phyloP scores from a whole-genome alignment of 2,113 vertebrate genomes.

The Sylvilagus bachmani region DNA sequence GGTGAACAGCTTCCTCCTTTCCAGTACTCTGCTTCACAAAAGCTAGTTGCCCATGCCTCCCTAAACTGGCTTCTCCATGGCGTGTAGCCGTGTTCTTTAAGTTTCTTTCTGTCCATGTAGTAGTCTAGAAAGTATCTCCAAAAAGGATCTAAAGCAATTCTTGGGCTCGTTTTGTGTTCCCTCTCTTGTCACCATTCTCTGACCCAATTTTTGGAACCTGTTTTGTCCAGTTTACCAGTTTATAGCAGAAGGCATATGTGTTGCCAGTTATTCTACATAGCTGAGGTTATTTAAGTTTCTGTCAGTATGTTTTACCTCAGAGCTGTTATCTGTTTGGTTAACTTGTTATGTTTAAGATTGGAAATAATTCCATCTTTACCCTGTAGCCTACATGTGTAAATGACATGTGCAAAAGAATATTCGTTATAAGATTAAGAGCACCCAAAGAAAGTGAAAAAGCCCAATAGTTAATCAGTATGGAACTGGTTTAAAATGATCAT shows the following conservation, averaged over 20 bases:
- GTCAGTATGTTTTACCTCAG: not conserved
- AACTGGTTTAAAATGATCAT: not conserved
- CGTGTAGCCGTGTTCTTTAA: not conserved
- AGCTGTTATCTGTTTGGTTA: conserved; percentile 4
- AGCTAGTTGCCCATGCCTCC: not conserved
- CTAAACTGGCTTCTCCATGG: not conserved
- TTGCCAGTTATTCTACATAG: not conserved
- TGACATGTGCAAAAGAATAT: not conserved
- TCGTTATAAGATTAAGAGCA: not conserved
- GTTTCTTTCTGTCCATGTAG: not conserved
- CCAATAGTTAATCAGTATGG: not conserved
- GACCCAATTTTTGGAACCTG: not conserved
- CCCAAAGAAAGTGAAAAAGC: not conserved
- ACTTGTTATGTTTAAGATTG: not conserved
- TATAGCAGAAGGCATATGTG: not conserved
- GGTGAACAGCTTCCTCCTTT: not conserved
- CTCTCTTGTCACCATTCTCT: not conserved
- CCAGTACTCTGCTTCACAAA: not conserved
- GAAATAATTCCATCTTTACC: not conserved
- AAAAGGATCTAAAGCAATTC: not conserved
- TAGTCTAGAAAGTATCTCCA: not conserved
- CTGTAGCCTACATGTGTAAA: not conserved
- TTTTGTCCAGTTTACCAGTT: conserved; percentile 44
- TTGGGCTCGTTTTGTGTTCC: conserved; percentile 11
- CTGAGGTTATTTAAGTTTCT: conserved; percentile 3